phyloP scores from a whole-genome alignment of 2,113 vertebrate genomes.

The Petaurus breviceps region DNA sequence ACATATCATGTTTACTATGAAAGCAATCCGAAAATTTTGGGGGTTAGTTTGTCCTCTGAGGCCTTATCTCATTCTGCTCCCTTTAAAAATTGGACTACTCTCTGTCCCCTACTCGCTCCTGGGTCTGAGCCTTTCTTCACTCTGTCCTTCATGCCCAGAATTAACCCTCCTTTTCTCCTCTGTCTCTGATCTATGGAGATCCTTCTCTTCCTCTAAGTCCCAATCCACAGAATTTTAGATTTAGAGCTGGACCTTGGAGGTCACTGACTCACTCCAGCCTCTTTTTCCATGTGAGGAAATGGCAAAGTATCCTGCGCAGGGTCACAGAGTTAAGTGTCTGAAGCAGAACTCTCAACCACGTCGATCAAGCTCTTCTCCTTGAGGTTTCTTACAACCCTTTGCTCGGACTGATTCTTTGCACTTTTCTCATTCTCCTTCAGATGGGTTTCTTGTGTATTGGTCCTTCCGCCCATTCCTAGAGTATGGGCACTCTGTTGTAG shows the following conservation, averaged over 20 bases:
- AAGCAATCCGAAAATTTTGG: background rate
- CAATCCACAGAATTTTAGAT: background rate
- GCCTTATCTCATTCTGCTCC: background rate
- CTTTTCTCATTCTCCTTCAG: background rate
- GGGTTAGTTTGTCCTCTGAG: background rate
- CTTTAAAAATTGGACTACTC: background rate
- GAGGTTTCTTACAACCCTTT: background rate
- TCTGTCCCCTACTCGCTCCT: background rate
- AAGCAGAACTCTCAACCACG: background rate
- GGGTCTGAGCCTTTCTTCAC: background rate
- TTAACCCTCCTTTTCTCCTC: background rate
- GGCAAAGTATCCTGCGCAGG: background rate
- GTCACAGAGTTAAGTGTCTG: background rate
- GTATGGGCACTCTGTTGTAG: background rate
- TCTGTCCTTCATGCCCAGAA: background rate
- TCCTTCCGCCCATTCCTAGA: background rate
- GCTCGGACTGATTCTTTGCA: background rate
- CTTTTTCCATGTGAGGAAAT: background rate
- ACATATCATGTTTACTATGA: background rate
- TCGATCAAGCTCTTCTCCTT: background rate
- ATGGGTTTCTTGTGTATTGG: background rate
- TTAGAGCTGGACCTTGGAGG: background rate
- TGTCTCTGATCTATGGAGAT: background rate
- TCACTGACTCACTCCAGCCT: background rate
- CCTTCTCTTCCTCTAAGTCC: background rate